phyloP scores from a whole-genome alignment of 2,113 vertebrate species.

The Piliocolobus tephrosceles region DNA sequence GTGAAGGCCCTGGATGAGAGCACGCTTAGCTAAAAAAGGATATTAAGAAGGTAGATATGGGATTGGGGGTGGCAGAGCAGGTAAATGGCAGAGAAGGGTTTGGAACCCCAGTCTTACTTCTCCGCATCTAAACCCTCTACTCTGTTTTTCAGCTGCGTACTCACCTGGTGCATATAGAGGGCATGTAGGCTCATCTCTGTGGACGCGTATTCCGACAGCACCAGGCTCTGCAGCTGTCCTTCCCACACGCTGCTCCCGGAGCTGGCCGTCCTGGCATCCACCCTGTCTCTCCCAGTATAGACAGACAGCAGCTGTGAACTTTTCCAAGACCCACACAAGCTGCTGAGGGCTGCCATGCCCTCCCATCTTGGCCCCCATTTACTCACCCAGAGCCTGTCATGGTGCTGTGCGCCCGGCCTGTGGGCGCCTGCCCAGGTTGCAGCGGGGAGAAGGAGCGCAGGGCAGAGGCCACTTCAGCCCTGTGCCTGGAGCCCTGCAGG shows the following conservation, averaged over 20 bases:
- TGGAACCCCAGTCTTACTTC: not conserved
- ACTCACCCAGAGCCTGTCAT: conserved; percentile 94
- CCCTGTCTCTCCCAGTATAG: conserved; percentile 80
- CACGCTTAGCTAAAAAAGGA: not conserved
- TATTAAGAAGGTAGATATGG: not conserved
- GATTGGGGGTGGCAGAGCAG: not conserved
- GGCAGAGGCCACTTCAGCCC: conserved; percentile 90
- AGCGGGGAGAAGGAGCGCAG: conserved; percentile 94
- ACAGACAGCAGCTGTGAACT: conserved; percentile 36
- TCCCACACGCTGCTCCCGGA: conserved; percentile 98
- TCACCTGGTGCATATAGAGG: conserved; percentile 98
- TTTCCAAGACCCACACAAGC: not conserved
- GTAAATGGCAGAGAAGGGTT: not conserved
- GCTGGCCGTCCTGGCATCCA: conserved; percentile 93
- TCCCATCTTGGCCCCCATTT: not conserved
- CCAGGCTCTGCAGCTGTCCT: conserved; percentile 94
- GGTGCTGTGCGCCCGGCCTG: conserved; percentile 78
- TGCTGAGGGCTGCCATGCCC: not conserved
- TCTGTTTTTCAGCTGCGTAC: not conserved
- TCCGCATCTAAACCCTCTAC: not conserved
- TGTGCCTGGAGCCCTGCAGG: conserved; percentile 87
- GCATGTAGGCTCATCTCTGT: conserved; percentile 99
- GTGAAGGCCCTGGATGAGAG: not conserved
- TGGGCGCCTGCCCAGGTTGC: conserved; percentile 86
- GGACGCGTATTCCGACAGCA: conserved; percentile 96